Percentiles rank a stretch among this genome's conserved stretches.
Conservation (phyloP, 2,113 vertebrate genomes). For the Marmota flaviventris region DNA sequence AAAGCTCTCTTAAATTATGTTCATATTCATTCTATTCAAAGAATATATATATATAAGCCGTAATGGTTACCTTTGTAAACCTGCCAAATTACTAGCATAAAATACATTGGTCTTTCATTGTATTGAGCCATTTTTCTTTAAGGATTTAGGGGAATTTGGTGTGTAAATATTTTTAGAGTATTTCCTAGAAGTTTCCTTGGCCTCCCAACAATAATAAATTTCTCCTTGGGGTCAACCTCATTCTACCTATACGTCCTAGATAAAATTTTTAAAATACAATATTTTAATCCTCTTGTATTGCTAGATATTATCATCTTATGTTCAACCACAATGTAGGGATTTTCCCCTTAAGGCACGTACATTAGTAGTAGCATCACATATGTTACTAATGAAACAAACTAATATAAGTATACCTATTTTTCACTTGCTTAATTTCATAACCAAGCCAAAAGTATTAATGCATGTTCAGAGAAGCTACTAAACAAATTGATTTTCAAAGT, state of each 20-base stretch:
- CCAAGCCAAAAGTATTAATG: slow-evolving; percentile 33
- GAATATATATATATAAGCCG: neutral
- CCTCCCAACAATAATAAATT: slow-evolving; percentile 74
- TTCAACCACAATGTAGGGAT: slow-evolving; percentile 68
- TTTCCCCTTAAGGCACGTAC: slow-evolving; percentile 63
- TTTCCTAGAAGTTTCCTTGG: slow-evolving; percentile 79
- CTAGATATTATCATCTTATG: slow-evolving; percentile 62
- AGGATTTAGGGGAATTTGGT: slow-evolving; percentile 66
- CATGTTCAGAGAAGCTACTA: slow-evolving; percentile 18
- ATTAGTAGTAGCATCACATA: neutral
- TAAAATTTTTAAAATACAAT: slow-evolving; percentile 67
- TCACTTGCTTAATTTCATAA: slow-evolving; percentile 21
- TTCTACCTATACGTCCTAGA: slow-evolving; percentile 73
- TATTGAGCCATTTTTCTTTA: slow-evolving; percentile 62
- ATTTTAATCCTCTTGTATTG: slow-evolving; percentile 65
- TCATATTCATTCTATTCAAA: neutral
- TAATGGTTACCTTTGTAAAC: slow-evolving; percentile 38
- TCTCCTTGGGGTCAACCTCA: slow-evolving; percentile 74
- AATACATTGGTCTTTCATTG: slow-evolving; percentile 28
- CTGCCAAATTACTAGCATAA: slow-evolving; percentile 55
- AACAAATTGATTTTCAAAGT: neutral
- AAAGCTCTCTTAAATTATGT: neutral
- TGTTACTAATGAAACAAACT: slow-evolving; percentile 62
- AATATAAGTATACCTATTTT: neutral
- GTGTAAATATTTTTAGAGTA: slow-evolving; percentile 75